Percentiles rank a stretch among this genome's conserved stretches.
Evolutionary conservation across 2,113 vertebrate genomes (phyloP).

Genomic region (Alethe castanea): DNA sequence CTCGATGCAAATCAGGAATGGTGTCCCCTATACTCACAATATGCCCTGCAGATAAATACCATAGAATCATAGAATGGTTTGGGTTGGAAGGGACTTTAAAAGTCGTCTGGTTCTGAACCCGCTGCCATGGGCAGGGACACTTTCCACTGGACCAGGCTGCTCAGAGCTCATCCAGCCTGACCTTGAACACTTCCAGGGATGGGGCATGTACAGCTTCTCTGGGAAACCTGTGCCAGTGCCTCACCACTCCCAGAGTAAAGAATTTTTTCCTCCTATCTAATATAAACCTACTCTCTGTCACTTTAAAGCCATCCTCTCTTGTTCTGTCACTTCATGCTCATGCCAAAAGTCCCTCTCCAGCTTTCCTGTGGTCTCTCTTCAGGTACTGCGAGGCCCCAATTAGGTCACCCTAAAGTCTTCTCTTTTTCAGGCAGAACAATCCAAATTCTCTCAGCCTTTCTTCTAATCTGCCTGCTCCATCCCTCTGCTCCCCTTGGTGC

Average conservation of each 20-base stretch:
- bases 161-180: not conserved
- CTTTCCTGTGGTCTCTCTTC: not conserved
- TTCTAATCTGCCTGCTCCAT: no score
- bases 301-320: not conserved
- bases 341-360: not conserved
- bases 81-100: not conserved
- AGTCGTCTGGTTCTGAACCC: not conserved
- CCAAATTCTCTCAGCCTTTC: no score
- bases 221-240: rapidly evolving
- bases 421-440: no score
- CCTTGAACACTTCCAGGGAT: not conserved
- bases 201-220: not conserved
- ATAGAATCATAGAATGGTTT: not conserved
- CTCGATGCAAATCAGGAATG: constrained; percentile 2
- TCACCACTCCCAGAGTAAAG: not conserved
- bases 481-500: no score
- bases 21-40: not conserved
- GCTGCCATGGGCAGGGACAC: no score
- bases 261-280: not conserved
- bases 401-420: no score
- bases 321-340: not conserved
- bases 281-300: not conserved
- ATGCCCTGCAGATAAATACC: constrained; percentile 18
- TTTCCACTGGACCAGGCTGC: not conserved
- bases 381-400: rapidly evolving